Percentiles rank a stretch among this genome's conserved stretches.
These are phyloP conservation scores for Aphelenchoides besseyi DNA, from an alignment of 1,140 invertebrate species.

Conservation along the genomic window DNA sequence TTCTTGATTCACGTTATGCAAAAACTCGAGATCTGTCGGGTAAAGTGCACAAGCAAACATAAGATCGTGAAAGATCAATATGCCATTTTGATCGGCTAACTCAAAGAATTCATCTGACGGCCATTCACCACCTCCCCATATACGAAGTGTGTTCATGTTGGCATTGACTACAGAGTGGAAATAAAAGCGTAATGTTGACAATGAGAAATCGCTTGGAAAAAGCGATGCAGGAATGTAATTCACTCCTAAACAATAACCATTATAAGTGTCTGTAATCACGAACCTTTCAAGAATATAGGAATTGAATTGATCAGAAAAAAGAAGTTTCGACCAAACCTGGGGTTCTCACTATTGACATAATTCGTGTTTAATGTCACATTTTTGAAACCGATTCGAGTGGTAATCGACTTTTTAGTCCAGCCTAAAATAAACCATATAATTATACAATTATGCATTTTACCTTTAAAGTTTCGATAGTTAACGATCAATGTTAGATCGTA, in stretches of 20 bases:
- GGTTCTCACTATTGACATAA: slow-evolving; percentile 64
- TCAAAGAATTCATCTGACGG: slow-evolving; percentile 78
- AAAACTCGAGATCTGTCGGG: slow-evolving; percentile 73
- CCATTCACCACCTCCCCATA: slow-evolving; percentile 85
- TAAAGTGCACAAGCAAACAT: slow-evolving; percentile 98
- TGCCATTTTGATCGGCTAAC: slow-evolving; percentile 65
- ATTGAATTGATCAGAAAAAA: slow-evolving; percentile 82
- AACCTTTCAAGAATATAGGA: slow-evolving; percentile 87
- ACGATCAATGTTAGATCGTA: slow-evolving; percentile 34
- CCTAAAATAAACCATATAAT: slow-evolving; percentile 18
- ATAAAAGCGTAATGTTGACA: slow-evolving; percentile 66
- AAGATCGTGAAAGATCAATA: slow-evolving; percentile 70
- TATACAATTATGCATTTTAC: slow-evolving; percentile 6
- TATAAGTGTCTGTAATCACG: slow-evolving; percentile 1
- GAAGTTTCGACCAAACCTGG: slow-evolving; percentile 73
- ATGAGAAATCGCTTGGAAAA: slow-evolving; percentile 74
- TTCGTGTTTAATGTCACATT: slow-evolving; percentile 77
- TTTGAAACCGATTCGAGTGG: slow-evolving; percentile 76
- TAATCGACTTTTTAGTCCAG: slow-evolving; percentile 54
- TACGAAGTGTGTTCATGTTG: slow-evolving; percentile 87
- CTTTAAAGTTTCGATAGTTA: neutral
- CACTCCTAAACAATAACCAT: slow-evolving; percentile 57
- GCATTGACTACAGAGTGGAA: slow-evolving; percentile 73
- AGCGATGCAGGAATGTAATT: slow-evolving; percentile 90
- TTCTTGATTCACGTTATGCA: slow-evolving; percentile 74